Base-by-base conservation (phyloP, 2,888 invertebrate genomes). In the Trachelus iudaicus region DNA sequence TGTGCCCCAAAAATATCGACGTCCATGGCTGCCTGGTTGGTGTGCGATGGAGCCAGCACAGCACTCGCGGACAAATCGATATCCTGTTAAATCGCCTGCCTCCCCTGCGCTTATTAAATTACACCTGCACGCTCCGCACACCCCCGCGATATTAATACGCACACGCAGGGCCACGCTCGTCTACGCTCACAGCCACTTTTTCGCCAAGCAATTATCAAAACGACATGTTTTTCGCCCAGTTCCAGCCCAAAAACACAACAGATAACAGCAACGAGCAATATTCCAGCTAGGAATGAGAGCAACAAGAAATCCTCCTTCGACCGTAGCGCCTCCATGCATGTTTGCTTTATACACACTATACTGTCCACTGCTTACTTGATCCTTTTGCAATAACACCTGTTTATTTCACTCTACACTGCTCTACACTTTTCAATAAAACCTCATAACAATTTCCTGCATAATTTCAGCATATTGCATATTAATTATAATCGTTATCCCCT, bases 1-100 rank as follows among this genome's bases (percentile, higher is more conserved):
- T 87, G 87, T 88, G 88, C 87, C 89, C 90, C 90, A 87, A 90
- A 88, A 90, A 88, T 90, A 90, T 91, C 90, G 90, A 90, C 89
- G 89, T 91, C 89, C 91, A 91, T 91, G 90, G 87, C 89, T 89
- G 89, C 86, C 85, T 84, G 83, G 83, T 56, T 76, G 76, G 69
- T 73, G 79, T 76, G 73, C 76, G 79, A 74, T 80, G 79, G 69
- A 34, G 84, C 80, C 82, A 81, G 83, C 82, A 82, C 80, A 76
- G 78, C 83, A 83, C 82, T 85, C 85, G 84, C 88, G 81, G 83
- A 88, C 88, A 89, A 89, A 89, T 89, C 89, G 88, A 89, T 89
- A 89, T 89, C 88, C 87, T 89, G 88, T 87, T 89, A 89, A 89
- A 89, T 89, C 89, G 86, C 85, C 83, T 85, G 85, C 88, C 88